These are phyloP conservation scores for Gymnocheta viridis DNA, from an alignment of 2,888 invertebrate genomes.

Conservation along the genomic window DNA sequence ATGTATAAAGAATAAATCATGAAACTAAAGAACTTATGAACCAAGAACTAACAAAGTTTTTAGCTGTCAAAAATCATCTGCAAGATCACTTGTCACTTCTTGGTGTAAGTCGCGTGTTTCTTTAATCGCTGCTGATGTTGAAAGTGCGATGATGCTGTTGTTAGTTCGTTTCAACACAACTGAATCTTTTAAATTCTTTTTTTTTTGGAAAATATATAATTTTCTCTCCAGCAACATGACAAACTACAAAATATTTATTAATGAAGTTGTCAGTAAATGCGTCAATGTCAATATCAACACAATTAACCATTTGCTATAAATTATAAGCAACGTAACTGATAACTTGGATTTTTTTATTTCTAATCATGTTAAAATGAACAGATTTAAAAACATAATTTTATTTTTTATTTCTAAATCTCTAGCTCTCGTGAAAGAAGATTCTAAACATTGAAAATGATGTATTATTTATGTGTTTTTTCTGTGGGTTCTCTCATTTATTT, in stretches of 20 bases:
- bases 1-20: conserved; percentile 43
- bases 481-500: neutral
- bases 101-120: conserved; percentile 39
- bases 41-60: conserved; percentile 67
- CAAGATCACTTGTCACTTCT: conserved; percentile 78
- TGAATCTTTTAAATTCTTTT: conserved; percentile 31
- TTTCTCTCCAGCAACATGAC: conserved; percentile 46
- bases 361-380: conserved; percentile 15
- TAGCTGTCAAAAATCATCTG: conserved; percentile 78
- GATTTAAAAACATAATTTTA: neutral
- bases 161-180: neutral
- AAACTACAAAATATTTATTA: conserved; percentile 75
- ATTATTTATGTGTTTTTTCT: conserved; percentile 34
- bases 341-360: conserved; percentile 11
- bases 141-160: conserved; percentile 22
- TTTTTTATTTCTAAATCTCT: conserved; percentile 35
- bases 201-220: neutral
- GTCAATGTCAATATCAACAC: conserved; percentile 75
- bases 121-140: conserved; percentile 20
- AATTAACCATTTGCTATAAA: conserved; percentile 61
- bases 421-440: conserved; percentile 64
- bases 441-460: conserved; percentile 54
- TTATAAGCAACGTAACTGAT: conserved; percentile 48
- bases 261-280: conserved; percentile 78
- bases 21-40: conserved; percentile 33